Evolutionary conservation across 2,888 invertebrate genomes (phyloP), one percentile per base, ranked within the genome.

Genomic region (Pyrrhia umbra): DNA sequence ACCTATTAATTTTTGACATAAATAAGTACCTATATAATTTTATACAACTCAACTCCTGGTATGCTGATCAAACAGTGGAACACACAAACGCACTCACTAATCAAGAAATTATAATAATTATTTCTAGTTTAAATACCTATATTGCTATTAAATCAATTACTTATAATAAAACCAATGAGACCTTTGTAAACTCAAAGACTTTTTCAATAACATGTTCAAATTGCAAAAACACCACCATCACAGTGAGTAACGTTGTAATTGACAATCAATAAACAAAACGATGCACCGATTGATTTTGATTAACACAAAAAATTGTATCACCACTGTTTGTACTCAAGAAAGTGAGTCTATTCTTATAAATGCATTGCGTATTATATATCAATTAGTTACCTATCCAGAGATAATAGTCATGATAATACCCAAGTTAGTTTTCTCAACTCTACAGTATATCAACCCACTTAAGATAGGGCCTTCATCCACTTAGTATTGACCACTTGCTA

Each of bases 201-300:
- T 45, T 72, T 47, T 30, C 51, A 23, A 5, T 8, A 40, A 57
- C 9, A 21, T 40, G 60, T 51, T 66, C 43, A 10, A 45, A 59
- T 51, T 72, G 52, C 50, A 77, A 16, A 68, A 77, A 61, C 21
- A 66, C 30, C 23, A 69, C 75, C 74, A 59, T 72, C 25, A 42
- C 57, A 27, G 2, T 9, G 42, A 40, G 39, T 70, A 30, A 27
- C 8, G 25, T 34, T 18, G n/a, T 8, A 18, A 4, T n/a, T 57
- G 18, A 30, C 18, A 50, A 10, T 42, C 63, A 37, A 27, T 16
- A 45, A 9, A n/a, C 1, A 23, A 27, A 27, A 45, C n/a, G 9
- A 6, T 50, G 4, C 20, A 69, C 51, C 16, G 21, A n/a, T 62
- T 63, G 9, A 49, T 37, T 37, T 27, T 25, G 54, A 8, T 20